Conservation (phyloP, 2,797 vertebrate genomes). For the Glossophaga mutica region DNA sequence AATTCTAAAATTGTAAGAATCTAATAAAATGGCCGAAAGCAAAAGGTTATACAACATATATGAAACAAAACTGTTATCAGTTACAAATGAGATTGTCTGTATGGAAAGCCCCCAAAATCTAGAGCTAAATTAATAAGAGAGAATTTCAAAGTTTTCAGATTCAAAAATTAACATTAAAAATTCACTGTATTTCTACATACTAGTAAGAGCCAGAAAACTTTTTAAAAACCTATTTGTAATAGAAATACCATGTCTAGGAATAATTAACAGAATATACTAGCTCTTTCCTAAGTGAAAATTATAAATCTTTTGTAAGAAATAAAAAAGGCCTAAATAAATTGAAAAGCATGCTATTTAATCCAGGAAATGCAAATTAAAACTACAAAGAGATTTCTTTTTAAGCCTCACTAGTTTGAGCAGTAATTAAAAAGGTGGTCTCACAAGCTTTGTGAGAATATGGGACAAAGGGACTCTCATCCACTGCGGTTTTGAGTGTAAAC, state of each 20-base stretch:
- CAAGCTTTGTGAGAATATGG: background rate
- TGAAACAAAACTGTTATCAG: background rate
- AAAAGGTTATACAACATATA: background rate
- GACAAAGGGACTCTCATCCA: background rate
- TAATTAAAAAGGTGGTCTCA: background rate
- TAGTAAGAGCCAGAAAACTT: background rate
- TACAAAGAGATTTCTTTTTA: background rate
- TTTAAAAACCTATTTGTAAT: background rate
- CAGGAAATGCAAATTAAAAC: slow-evolving; percentile 1
- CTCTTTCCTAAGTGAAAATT: background rate
- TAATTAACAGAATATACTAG: background rate
- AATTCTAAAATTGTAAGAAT: background rate
- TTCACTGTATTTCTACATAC: background rate
- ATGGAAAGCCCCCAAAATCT: background rate
- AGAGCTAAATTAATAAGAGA: background rate
- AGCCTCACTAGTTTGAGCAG: background rate
- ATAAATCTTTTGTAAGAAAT: background rate
- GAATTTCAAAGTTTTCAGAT: background rate
- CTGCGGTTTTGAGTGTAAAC: background rate
- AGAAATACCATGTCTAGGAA: background rate
- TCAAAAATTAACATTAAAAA: background rate
- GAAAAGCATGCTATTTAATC: background rate
- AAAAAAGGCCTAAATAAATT: background rate
- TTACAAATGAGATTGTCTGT: background rate
- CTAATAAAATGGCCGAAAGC: background rate